Evolutionary conservation across 2,113 vertebrate genomes (phyloP), one percentile per base, ranked within the genome.

Genomic region (Helogale parvula): DNA sequence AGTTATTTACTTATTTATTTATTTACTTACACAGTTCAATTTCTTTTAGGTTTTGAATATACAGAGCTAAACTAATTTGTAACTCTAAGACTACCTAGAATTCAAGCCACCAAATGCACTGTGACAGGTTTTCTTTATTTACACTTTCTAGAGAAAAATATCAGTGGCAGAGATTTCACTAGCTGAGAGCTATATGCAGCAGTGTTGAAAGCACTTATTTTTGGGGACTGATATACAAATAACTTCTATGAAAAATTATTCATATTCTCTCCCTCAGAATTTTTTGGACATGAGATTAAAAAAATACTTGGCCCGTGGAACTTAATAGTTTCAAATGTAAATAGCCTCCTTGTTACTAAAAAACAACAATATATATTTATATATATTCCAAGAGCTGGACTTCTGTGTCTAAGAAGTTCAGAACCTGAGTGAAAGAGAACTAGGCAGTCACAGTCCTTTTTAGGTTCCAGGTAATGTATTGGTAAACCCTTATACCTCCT

Each of bases 61-160:
- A 93, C 23, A 38, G 17, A 96, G 21, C 31, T 84, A 94, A 90
- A 19, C 33, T 83, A 90, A 85, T 66, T 52, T 96, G 54, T 93
- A 79, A 35, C 25, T 93, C 29, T 93, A 88, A 96, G 63, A 7
- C 11, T 77, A n/a, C 31, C 33, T 79, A 38, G 45, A 89, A 84
- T 79, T 95, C 29, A 82, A 96, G 33, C 17, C 41, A n/a, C 19
- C 2, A 47, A 52, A 71, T 19, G n/a, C 38, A 52, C 7, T 19
- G 80, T 82, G 23, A 50, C 7, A 52, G 33, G 11, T 45, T 86
- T 96, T 72, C 0, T 60, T 95, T 52, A 50, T 85, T 97, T 85
- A n/a, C 5, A 68, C n/a, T 68, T 94, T 52, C 41, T 81, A 31
- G 52, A 87, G 79, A n/a, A 91, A 90, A 90, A 79, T 38, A 14